Conservation (phyloP, 2,113 vertebrate species). For the Ascaphus truei region DNA sequence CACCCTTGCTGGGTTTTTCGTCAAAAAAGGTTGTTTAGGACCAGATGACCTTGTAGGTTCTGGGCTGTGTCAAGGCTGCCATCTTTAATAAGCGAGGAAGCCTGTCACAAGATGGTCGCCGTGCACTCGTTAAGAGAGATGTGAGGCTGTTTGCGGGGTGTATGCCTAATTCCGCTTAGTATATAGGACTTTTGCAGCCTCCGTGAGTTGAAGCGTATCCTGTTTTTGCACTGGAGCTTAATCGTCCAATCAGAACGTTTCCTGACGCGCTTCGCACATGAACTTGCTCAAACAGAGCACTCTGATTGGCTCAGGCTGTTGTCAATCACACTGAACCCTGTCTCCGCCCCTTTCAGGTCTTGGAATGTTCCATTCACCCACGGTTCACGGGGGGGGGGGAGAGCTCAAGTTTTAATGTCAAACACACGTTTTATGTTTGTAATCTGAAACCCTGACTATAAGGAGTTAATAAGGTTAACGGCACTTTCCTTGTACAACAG, state of each 20-base stretch:
- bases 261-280: not conserved
- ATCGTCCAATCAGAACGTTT: constrained; percentile 3
- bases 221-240: constrained; percentile 27
- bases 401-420: not conserved
- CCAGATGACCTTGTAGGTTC: not conserved
- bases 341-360: not conserved
- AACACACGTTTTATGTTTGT: not conserved
- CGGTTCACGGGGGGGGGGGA: too few species aligned
- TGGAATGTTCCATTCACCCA: too few species aligned
- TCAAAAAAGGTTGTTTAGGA: not conserved
- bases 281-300: not conserved
- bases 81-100: too few species aligned
- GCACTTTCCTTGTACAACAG: not conserved
- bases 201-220: not conserved
- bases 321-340: constrained; percentile 10
- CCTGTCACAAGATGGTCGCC: not conserved
- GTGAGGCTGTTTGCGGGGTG: not conserved
- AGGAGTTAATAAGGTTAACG: not conserved
- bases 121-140: not conserved
- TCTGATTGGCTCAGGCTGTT: not conserved
- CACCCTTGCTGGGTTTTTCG: constrained; percentile 13
- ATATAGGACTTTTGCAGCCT: not conserved
- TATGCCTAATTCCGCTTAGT: not conserved
- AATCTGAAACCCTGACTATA: not conserved
- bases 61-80: too few species aligned